Evolutionary conservation across 1,140 invertebrate genomes (phyloP).

Genomic region (Drosophila equinoxialis): DNA sequence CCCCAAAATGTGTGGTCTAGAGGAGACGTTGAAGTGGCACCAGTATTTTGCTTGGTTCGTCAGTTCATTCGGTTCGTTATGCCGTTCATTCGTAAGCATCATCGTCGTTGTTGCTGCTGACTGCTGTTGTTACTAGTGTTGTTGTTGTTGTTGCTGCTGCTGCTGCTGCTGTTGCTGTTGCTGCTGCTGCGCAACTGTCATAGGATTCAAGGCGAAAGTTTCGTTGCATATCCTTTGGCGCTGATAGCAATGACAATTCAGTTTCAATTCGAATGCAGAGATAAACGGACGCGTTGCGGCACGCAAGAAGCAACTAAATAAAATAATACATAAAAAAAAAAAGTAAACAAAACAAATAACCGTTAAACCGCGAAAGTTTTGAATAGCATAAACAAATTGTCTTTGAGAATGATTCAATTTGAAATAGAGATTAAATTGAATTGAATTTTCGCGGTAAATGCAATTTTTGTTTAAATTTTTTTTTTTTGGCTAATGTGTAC

Average conservation of each 20-base stretch:
- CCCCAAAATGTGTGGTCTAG: background rate
- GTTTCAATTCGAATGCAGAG: constrained; percentile 70
- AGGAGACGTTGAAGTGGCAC: background rate
- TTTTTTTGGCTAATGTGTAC: background rate
- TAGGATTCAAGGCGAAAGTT: constrained; percentile 28
- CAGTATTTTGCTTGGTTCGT: constrained; percentile 15
- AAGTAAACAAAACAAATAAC: background rate
- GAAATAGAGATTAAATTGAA: background rate
- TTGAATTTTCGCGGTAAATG: constrained; percentile 2
- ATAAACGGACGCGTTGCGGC: constrained; percentile 62
- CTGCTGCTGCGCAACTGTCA: constrained; percentile 67
- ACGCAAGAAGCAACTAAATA: background rate
- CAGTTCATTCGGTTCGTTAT: background rate
- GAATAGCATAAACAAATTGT: background rate
- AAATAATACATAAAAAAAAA: too few relatives aligned
- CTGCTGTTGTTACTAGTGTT: constrained; percentile 18
- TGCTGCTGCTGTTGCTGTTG: constrained; percentile 28
- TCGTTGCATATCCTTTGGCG: constrained; percentile 72
- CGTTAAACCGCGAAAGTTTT: constrained; percentile 30
- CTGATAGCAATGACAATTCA: constrained; percentile 71
- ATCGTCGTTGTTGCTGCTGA: constrained; percentile 8
- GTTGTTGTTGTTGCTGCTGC: constrained; percentile 12
- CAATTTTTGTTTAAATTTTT: background rate
- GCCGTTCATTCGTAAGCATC: constrained; percentile 5
- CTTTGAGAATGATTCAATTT: background rate